Conservation (phyloP, 2,888 invertebrate species). For the Nysson spinosus region DNA sequence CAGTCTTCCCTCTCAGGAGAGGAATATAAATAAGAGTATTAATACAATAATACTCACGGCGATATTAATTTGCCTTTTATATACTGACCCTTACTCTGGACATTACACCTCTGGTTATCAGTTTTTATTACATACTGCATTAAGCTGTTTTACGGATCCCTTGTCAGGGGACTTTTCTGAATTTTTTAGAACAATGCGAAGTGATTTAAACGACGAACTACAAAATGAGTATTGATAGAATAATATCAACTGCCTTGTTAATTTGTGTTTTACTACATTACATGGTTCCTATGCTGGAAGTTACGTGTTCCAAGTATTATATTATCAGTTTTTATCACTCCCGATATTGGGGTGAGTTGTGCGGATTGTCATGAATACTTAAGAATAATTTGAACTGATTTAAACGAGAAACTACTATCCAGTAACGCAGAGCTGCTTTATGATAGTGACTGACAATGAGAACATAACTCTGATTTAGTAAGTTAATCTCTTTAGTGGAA, state of each 20-base stretch:
- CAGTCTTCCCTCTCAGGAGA: conserved; percentile 37
- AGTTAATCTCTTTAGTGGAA: conserved; percentile 51
- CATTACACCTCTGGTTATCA: conserved; percentile 36
- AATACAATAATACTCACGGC: conserved; percentile 43
- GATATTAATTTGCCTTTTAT: conserved; percentile 30
- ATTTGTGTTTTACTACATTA: no score
- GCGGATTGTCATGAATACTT: conserved; percentile 21
- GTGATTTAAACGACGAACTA: no score
- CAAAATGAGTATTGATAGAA: no score
- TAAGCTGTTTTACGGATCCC: no score
- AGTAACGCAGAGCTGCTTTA: conserved; percentile 28
- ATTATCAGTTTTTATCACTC: no score
- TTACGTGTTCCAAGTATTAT: no score
- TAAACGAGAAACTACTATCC: conserved; percentile 13
- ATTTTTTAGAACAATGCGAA: no score
- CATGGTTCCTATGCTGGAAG: no score
- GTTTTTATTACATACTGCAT: no score
- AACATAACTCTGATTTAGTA: conserved; percentile 45
- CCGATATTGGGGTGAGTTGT: no score
- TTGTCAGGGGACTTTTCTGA: no score
- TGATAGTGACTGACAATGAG: conserved; percentile 50
- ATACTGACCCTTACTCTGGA: conserved; percentile 25
- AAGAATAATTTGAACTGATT: conserved; percentile 8
- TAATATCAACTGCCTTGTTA: no score
- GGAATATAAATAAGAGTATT: conserved; percentile 59